Evolutionary conservation across 23 tunicate species (phyloP).

Genomic region (Styela clava): DNA sequence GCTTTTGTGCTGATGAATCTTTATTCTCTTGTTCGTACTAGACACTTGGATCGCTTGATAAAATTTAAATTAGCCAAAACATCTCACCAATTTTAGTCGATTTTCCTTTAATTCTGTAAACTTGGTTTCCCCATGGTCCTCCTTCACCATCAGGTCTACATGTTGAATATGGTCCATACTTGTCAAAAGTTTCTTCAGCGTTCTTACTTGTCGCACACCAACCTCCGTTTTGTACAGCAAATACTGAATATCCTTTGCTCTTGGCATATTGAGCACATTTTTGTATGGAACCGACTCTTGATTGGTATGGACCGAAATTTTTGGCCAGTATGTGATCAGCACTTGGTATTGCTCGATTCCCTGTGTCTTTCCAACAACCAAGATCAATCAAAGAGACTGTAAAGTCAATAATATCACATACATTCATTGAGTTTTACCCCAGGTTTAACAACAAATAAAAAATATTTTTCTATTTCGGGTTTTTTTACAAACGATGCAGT

Average conservation of each 20-base stretch:
- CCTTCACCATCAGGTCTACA: background rate
- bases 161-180: slow-evolving; percentile 3
- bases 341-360: slow-evolving; percentile 17
- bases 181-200: slow-evolving; percentile 4
- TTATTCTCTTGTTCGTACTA: too few species aligned
- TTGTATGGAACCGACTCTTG: slow-evolving; percentile 6
- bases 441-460: too few species aligned
- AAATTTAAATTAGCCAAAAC: too few species aligned
- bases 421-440: too few species aligned
- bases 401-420: too few species aligned
- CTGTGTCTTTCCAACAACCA: slow-evolving; percentile 23
- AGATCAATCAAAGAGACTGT: background rate
- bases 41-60: too few species aligned
- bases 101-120: background rate
- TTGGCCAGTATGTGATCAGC: background rate
- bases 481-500: too few species aligned
- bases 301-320: background rate
- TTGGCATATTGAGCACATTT: slow-evolving; percentile 12
- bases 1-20: too few species aligned
- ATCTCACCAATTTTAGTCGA: too few species aligned
- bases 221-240: slow-evolving; percentile 9
- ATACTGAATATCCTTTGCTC: background rate
- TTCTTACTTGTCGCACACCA: slow-evolving; percentile 4
- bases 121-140: background rate
- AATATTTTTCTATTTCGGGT: too few species aligned